A percentile compares a stretch with the other conserved stretches of the same genome.
Evolutionary conservation across 1,140 invertebrate genomes (phyloP).

Genomic region (Oscheius sp.): DNA sequence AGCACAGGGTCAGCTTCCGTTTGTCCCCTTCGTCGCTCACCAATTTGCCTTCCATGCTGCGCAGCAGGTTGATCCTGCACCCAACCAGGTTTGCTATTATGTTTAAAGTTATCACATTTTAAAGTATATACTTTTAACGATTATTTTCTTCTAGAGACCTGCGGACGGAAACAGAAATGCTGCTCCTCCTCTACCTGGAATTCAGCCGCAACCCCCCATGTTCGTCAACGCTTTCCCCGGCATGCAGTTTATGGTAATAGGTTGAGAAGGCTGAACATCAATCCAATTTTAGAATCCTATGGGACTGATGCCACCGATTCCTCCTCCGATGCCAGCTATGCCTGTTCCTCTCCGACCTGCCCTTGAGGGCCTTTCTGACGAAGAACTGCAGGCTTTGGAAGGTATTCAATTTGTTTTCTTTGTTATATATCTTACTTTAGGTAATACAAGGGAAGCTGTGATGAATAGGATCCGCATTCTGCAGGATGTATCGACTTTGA

Average conservation of each 20-base stretch:
- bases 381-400: conserved; percentile 4
- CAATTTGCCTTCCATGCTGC: conserved; percentile 34
- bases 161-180: no score
- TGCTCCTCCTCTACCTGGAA: no score
- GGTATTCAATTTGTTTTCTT: no score
- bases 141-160: no score
- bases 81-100: not conserved
- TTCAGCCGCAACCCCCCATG: not conserved
- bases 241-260: not conserved
- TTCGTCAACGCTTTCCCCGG: not conserved
- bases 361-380: conserved; percentile 12
- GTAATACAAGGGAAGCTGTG: not conserved
- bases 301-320: not conserved
- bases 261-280: not conserved
- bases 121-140: not conserved
- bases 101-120: not conserved
- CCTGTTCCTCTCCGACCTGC: not conserved
- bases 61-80: not conserved
- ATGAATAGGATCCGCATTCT: not conserved
- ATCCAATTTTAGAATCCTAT: not conserved
- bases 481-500: not conserved
- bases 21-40: conserved; percentile 37
- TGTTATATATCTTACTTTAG: not conserved
- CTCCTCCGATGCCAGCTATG: not conserved
- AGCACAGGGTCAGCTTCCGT: conserved; percentile 20